phyloP scores from a whole-genome alignment of 2,888 invertebrate genomes.

The Furcula furcula region DNA sequence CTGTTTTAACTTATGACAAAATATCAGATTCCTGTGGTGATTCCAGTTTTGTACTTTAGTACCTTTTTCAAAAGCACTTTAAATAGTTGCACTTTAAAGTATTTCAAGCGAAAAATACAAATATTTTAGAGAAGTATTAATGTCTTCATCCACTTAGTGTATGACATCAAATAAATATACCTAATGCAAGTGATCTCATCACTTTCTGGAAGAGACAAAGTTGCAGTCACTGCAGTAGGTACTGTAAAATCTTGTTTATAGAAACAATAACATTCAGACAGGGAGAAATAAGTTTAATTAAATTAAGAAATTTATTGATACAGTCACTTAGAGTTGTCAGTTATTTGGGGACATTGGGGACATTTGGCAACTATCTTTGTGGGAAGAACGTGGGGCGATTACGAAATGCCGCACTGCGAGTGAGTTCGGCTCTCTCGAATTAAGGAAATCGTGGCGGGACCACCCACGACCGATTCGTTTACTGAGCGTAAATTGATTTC shows the following conservation, averaged over 20 bases:
- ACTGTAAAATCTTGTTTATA: conserved; percentile 41
- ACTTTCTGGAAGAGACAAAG: conserved; percentile 22
- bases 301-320: conserved; percentile 63
- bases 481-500: conserved; percentile 12
- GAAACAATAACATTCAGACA: conserved; percentile 30
- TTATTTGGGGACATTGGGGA: conserved; percentile 29
- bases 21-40: conserved; percentile 10
- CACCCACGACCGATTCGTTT: neutral
- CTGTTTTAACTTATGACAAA: conserved; percentile 13
- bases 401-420: neutral
- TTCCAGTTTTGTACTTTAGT: conserved; percentile 9
- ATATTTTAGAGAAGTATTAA: conserved; percentile 11
- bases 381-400: conserved; percentile 14
- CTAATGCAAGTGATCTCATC: neutral
- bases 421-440: neutral
- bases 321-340: conserved; percentile 36
- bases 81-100: too few relatives aligned
- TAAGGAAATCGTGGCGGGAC: neutral
- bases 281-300: conserved; percentile 56
- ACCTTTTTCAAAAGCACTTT: too few relatives aligned
- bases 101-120: too few relatives aligned
- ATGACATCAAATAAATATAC: neutral
- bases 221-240: conserved; percentile 37
- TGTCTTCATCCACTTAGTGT: conserved; percentile 4
- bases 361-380: conserved; percentile 46